These are phyloP conservation scores for Monomorium pharaonis DNA, from an alignment of 1,140 invertebrate genomes.

Conservation along the genomic window DNA sequence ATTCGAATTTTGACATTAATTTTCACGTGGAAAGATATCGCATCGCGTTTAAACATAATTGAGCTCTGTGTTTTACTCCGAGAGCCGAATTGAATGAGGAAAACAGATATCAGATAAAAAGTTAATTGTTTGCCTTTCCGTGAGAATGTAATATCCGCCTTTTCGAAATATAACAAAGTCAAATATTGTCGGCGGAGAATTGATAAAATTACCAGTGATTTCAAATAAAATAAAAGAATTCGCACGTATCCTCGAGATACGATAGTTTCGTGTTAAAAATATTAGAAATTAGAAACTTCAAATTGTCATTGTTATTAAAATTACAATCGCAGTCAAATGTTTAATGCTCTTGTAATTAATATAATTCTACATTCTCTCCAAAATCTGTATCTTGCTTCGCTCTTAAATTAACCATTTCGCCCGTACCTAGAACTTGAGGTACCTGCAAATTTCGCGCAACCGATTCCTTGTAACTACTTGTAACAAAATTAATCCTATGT, in stretches of 20 bases:
- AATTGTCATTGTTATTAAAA: neutral
- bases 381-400: neutral
- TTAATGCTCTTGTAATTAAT: neutral
- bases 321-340: neutral
- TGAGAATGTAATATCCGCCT: conserved; percentile 19
- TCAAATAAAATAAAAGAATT: neutral
- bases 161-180: conserved; percentile 16
- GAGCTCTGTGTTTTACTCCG: conserved; percentile 6
- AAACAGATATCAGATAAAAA: neutral
- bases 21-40: conserved; percentile 25
- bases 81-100: neutral
- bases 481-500: conserved; percentile 19
- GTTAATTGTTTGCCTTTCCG: conserved; percentile 34
- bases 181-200: neutral
- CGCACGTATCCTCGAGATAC: neutral
- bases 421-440: neutral
- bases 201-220: neutral
- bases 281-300: neutral
- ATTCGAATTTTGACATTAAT: conserved; percentile 32
- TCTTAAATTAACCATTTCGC: neutral
- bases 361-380: neutral
- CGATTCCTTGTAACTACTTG: neutral
- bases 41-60: conserved; percentile 12
- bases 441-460: neutral
- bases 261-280: neutral